A percentile compares a stretch with the other conserved stretches of the same genome.
Conservation (phyloP, 2,888 invertebrate species). For the Yponomeuta cagnagella region DNA sequence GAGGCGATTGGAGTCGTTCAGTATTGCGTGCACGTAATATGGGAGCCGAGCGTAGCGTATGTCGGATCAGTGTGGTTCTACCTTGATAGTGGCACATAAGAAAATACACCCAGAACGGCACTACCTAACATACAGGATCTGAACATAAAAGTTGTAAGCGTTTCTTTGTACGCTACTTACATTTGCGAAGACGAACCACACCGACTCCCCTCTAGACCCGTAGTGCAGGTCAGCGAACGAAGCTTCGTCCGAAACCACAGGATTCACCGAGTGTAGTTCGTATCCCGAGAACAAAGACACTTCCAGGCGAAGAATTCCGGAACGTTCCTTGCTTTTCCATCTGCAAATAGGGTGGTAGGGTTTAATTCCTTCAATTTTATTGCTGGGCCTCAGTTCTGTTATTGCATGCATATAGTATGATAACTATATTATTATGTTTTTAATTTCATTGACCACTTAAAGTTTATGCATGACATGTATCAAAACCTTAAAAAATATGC, state of each 20-base stretch:
- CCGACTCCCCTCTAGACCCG: constrained; percentile 76
- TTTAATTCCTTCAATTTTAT: not conserved
- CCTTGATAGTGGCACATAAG: too few species aligned
- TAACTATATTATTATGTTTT: too few species aligned
- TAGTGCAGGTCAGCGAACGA: constrained; percentile 77
- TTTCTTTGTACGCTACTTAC: constrained; percentile 48
- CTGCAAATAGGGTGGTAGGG: constrained; percentile 38
- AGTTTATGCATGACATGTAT: too few species aligned
- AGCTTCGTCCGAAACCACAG: constrained; percentile 73
- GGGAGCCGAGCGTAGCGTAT: too few species aligned
- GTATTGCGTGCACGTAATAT: too few species aligned
- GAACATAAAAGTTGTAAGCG: too few species aligned
- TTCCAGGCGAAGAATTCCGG: constrained; percentile 78
- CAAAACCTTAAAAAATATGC: too few species aligned
- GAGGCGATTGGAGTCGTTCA: too few species aligned
- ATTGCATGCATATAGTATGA: not conserved
- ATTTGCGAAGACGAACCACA: constrained; percentile 81
- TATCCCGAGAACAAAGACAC: constrained; percentile 79
- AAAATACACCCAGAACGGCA: too few species aligned
- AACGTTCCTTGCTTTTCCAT: constrained; percentile 77
- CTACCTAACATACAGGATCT: too few species aligned
- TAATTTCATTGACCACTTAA: too few species aligned
- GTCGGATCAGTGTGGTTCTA: too few species aligned
- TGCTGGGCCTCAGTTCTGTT: not conserved
- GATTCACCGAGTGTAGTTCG: constrained; percentile 72